These are phyloP conservation scores for Oreochromis tanganicae DNA, from an alignment of 2,113 vertebrate species.

Conservation along the genomic window DNA sequence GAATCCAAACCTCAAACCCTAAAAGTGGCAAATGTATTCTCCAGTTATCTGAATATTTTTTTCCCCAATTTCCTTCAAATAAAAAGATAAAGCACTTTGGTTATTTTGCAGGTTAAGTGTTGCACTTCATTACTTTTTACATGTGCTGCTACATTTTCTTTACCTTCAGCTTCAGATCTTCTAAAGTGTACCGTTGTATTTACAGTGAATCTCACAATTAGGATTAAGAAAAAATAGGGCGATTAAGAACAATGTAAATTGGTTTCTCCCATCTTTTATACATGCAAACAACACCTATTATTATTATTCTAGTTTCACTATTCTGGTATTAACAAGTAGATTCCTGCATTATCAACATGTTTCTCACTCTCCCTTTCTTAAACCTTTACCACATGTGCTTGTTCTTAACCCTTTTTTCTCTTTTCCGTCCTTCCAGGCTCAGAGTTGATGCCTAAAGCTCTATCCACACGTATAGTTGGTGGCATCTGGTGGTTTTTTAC, in stretches of 20 bases:
- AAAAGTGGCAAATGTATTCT: not conserved
- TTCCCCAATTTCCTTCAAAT: not conserved
- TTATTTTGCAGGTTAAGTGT: not conserved
- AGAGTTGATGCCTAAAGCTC: slow-evolving; percentile 96
- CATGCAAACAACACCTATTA: not conserved
- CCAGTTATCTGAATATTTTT: not conserved
- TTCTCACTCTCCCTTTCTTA: not conserved
- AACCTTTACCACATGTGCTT: not conserved
- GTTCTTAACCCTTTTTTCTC: not conserved
- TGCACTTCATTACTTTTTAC: not conserved
- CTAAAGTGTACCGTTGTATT: not conserved
- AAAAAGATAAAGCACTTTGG: not conserved
- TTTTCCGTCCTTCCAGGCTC: slow-evolving; percentile 77
- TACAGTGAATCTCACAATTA: not conserved
- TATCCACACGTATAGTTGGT: slow-evolving; percentile 97
- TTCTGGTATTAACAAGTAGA: not conserved
- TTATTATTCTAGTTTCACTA: not conserved
- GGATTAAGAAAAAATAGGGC: not conserved
- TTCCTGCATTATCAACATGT: not conserved
- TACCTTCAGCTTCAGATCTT: not conserved
- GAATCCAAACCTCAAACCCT: not conserved
- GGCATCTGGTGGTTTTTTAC: slow-evolving; percentile 99
- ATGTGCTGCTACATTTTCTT: not conserved
- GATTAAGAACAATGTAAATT: not conserved
- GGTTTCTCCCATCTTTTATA: not conserved